A percentile compares a stretch with the other conserved stretches of the same genome.
These are phyloP conservation scores for Oscheius onirici DNA, from an alignment of 2,888 invertebrate genomes.

Conservation along the genomic window DNA sequence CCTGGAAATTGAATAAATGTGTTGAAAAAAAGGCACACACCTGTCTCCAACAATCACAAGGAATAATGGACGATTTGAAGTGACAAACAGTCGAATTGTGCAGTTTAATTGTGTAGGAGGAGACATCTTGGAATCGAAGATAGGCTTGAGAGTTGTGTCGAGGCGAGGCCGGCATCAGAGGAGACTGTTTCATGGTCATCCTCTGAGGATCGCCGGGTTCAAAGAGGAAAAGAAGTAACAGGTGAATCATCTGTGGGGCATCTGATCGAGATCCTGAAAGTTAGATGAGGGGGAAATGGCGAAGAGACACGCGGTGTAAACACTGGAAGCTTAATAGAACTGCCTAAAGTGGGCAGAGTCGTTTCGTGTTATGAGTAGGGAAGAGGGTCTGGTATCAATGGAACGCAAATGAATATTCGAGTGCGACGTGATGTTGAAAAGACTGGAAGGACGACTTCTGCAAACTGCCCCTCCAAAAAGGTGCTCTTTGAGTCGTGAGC, in stretches of 20 bases:
- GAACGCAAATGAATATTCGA: slow-evolving; percentile 33
- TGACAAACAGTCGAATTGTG: slow-evolving; percentile 46
- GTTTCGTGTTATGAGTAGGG: slow-evolving; percentile 17
- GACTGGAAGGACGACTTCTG: slow-evolving; percentile 6
- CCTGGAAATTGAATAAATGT: slow-evolving; percentile 29
- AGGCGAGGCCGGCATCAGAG: slow-evolving; percentile 12
- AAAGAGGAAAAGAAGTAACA: slow-evolving; percentile 16
- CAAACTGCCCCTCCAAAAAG: neutral
- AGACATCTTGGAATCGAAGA: slow-evolving; percentile 29
- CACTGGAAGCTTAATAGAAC: slow-evolving; percentile 1
- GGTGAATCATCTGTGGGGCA: slow-evolving; percentile 9
- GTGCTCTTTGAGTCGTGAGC: neutral
- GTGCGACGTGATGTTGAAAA: slow-evolving; percentile 32
- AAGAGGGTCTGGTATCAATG: slow-evolving; percentile 28
- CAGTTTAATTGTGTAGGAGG: slow-evolving; percentile 42
- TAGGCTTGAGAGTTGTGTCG: slow-evolving; percentile 21
- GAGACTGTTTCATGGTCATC: slow-evolving; percentile 14
- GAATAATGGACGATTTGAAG: slow-evolving; percentile 50
- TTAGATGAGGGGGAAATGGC: neutral
- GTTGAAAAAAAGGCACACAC: neutral
- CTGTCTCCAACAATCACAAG: slow-evolving; percentile 46
- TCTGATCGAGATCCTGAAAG: neutral
- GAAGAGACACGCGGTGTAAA: neutral
- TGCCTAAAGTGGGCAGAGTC: neutral
- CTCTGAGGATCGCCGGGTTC: slow-evolving; percentile 22